Percentiles rank a stretch among this genome's conserved stretches.
phyloP scores from a whole-genome alignment of 2,888 invertebrate species.

The Bibio marci region DNA sequence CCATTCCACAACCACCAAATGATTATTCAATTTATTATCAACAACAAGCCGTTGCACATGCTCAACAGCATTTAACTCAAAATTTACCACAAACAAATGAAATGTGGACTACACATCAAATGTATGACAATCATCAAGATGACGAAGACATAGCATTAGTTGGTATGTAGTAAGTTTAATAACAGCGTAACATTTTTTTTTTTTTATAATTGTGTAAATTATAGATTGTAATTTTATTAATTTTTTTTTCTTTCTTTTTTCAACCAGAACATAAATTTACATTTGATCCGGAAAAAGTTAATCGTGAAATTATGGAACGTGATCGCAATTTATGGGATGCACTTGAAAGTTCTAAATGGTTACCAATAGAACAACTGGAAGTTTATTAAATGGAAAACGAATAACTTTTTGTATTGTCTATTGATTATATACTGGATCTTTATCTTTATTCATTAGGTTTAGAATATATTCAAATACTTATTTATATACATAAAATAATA shows the following conservation, averaged over 20 bases:
- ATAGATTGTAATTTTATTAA: conserved; percentile 2
- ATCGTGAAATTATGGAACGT: conserved; percentile 56
- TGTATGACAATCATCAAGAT: conserved; percentile 26
- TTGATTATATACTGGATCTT: too few relatives aligned
- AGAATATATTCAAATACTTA: too few relatives aligned
- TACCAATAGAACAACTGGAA: conserved; percentile 59
- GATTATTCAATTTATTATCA: conserved; percentile 22
- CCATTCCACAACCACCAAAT: conserved; percentile 5
- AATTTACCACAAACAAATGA: conserved; percentile 7
- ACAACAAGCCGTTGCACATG: conserved; percentile 24
- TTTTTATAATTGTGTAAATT: conserved; percentile 3
- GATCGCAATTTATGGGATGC: conserved; percentile 67
- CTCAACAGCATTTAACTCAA: conserved; percentile 7
- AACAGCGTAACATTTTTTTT: conserved; percentile 1
- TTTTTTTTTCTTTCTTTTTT: conserved; percentile 16
- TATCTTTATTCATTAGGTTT: too few relatives aligned
- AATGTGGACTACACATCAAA: not conserved
- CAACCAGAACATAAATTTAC: conserved; percentile 55
- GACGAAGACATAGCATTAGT: conserved; percentile 58
- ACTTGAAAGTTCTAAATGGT: conserved; percentile 68
- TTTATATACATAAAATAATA: too few relatives aligned
- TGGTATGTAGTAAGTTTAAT: conserved; percentile 30
- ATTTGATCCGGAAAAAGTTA: conserved; percentile 57
- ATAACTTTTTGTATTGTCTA: too few relatives aligned
- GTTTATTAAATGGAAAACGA: conserved; percentile 26